Conservation (phyloP, 2,797 vertebrate genomes). For the Pelochelys cantorii region DNA sequence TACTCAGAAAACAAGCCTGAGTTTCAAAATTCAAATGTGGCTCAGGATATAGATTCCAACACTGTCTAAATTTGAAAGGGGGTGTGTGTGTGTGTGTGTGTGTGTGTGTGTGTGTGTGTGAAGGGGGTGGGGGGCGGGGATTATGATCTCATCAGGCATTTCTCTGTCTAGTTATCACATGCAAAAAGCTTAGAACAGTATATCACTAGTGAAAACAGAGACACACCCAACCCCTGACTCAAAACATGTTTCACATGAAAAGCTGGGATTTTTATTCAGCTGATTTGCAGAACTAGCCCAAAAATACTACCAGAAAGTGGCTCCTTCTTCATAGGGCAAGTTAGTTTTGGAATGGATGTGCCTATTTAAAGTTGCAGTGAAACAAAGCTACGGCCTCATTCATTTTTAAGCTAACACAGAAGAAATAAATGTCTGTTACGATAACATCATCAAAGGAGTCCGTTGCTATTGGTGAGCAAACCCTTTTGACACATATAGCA, state of each 20-base stretch:
- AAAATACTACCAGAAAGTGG: not conserved
- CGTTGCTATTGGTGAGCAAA: conserved; percentile 1
- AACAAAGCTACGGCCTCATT: conserved; percentile 35
- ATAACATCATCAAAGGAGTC: not conserved
- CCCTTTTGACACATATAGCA: not conserved
- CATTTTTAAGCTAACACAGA: conserved; percentile 33
- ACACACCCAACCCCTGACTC: not conserved
- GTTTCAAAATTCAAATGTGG: not conserved
- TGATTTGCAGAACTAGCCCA: not conserved
- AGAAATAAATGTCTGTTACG: conserved; percentile 10
- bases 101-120: no score
- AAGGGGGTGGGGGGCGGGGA: no score
- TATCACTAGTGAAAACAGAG: not conserved
- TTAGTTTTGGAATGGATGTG: not conserved
- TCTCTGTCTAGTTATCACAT: not conserved
- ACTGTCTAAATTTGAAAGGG: not conserved
- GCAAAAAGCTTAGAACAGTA: not conserved
- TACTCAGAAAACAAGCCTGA: not conserved
- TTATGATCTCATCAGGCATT: accelerated
- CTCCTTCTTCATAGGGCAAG: not conserved
- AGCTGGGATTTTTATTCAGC: not conserved
- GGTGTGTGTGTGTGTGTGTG: no score
- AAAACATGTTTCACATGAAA: not conserved
- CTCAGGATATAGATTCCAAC: not conserved
- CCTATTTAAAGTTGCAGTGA: conserved; percentile 5